Evolutionary conservation across 1,140 invertebrate genomes (phyloP), one percentile per base, ranked within the genome.

Genomic region (Nymphalis io): DNA sequence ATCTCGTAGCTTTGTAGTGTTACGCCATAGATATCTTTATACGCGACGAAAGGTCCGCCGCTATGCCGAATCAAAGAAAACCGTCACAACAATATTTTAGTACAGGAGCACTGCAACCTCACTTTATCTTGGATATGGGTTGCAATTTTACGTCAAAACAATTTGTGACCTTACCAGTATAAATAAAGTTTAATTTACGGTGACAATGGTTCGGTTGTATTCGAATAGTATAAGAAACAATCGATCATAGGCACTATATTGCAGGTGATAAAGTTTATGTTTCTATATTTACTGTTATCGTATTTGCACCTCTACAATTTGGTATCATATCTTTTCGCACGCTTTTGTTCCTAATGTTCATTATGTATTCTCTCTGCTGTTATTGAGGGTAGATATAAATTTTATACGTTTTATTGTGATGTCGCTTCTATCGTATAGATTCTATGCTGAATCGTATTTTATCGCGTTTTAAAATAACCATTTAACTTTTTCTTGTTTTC

Each of bases 281-380:
- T 80, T 33, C 68, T 64, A 39, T 53, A 60, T 55, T 71, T 51
- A 68, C 60, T 58, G 44, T 70, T 10, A 80, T 81, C 76, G 80
- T 81, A 81, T 85, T 86, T 82, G 70, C 80, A 84, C 82, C 83
- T 20, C 46, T 83, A 81, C 77, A 83, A 77, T 59, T 66, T 79
- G 72, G 79, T 83, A 87, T 88, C 83, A 82, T 38, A 81, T 79
- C 78, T 85, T 87, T 84, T 83, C 78, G 71, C 78, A 80, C 78
- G 80, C 80, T 80, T 88, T 88, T 85, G 85, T 83, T 88, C 83
- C 79, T 88, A 86, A 88, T 88, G 84, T 85, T 86, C 85, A 86
- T 88, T 86, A 86, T 75, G 83, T 85, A 86, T 86, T 88, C 85
- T 79, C 82, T 88, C 75, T 81, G 77, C 79, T 84, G 84, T 84